phyloP scores from a whole-genome alignment of 2,113 vertebrate species.

The Spermophilus dauricus region DNA sequence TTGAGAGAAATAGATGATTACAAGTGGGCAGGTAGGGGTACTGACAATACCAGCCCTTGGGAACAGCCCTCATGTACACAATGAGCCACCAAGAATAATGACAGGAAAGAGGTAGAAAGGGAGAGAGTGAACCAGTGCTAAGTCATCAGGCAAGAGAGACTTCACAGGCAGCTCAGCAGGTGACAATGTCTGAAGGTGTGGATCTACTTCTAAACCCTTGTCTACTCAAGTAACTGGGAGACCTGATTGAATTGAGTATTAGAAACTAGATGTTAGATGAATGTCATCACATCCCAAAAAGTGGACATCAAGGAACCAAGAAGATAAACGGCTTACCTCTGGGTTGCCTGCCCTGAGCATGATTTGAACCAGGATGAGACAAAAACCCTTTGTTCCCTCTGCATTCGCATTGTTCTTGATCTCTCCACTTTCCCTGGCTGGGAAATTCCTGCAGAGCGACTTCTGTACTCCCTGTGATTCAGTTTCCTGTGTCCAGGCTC shows the following conservation, averaged over 20 bases:
- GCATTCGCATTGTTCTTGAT: neutral
- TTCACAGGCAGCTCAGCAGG: neutral
- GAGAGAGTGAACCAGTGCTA: neutral
- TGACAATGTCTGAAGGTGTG: neutral
- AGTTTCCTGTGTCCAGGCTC: neutral
- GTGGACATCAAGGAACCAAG: neutral
- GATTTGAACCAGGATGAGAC: neutral
- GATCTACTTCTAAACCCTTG: neutral
- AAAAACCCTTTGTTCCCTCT: neutral
- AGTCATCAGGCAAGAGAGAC: neutral
- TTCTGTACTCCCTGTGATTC: neutral
- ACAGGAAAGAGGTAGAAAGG: neutral
- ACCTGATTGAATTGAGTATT: conserved; percentile 24
- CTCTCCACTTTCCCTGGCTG: neutral
- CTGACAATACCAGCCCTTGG: neutral
- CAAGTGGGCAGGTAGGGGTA: neutral
- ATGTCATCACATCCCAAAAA: neutral
- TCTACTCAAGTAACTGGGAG: neutral
- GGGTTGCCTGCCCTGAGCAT: neutral
- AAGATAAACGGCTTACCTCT: neutral
- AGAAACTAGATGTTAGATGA: neutral
- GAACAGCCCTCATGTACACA: neutral
- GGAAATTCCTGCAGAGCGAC: neutral
- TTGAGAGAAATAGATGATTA: neutral
- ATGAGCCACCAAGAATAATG: neutral